phyloP scores from a whole-genome alignment of 2,797 vertebrate genomes.

The Gymnoscopelus microlampas region DNA sequence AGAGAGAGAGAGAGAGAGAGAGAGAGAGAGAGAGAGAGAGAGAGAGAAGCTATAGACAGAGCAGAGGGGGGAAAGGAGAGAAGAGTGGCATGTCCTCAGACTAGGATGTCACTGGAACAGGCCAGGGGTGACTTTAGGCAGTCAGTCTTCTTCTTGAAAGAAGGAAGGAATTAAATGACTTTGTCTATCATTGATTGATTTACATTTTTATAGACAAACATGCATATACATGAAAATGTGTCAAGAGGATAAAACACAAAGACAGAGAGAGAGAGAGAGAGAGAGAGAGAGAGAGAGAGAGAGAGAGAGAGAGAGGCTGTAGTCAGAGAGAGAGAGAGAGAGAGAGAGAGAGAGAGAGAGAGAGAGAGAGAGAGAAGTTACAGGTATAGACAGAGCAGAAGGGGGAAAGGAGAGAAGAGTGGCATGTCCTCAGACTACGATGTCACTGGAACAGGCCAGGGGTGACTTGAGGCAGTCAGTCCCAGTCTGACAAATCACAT shows the following conservation, averaged over 20 bases:
- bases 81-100: background rate
- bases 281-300: too few species aligned
- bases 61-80: background rate
- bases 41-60: slow-evolving; percentile 5
- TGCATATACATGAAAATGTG: too few species aligned
- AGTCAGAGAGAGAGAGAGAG: too few species aligned
- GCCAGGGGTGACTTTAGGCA: slow-evolving; percentile 34
- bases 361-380: slow-evolving; percentile 7
- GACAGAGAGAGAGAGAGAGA: too few species aligned
- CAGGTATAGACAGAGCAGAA: too few species aligned
- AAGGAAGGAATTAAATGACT: too few species aligned
- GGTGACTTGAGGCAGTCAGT: slow-evolving; percentile 42
- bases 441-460: slow-evolving; percentile 21
- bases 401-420: background rate
- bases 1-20: background rate
- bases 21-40: background rate
- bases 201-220: too few species aligned
- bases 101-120: slow-evolving; percentile 19
- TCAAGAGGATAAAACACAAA: too few species aligned
- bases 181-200: too few species aligned
- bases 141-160: slow-evolving; percentile 20
- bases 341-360: background rate
- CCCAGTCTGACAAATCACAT: background rate
- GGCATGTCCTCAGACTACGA: background rate
- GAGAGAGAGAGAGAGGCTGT: too few species aligned